These are phyloP conservation scores for Protonemura montana DNA, from an alignment of 2,888 invertebrate genomes.

Conservation along the genomic window DNA sequence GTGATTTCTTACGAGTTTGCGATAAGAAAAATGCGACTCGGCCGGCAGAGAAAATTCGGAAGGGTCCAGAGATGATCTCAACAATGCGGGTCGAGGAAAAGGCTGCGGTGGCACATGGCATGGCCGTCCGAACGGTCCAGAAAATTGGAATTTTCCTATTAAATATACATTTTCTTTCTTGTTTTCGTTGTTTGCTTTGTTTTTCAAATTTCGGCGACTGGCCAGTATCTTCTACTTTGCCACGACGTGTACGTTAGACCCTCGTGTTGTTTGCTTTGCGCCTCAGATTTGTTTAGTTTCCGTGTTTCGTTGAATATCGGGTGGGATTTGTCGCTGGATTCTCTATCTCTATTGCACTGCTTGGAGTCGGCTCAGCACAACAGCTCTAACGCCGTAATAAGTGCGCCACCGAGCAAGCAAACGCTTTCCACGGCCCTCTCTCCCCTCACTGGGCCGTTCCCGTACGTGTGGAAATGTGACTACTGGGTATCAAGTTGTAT, in stretches of 20 bases:
- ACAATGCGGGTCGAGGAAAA: not conserved
- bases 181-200: not conserved
- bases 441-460: not conserved
- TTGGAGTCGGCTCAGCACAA: not conserved
- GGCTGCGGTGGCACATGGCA: not conserved
- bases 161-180: not conserved
- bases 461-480: conserved; percentile 12
- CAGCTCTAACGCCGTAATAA: not conserved
- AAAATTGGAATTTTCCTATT: not conserved
- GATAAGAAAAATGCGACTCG: not conserved
- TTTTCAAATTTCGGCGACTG: too few species aligned
- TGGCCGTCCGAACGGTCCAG: not conserved
- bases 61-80: not conserved
- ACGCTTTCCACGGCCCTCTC: not conserved
- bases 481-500: conserved; percentile 7
- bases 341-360: not conserved
- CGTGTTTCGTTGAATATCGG: not conserved
- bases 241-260: not conserved
- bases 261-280: not conserved
- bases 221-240: not conserved
- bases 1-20: not conserved
- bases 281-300: conserved; percentile 3
- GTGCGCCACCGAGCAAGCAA: not conserved
- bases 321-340: not conserved
- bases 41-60: too few species aligned